Conservation (phyloP, 2,113 vertebrate species). For the Phaethornis superciliosus region DNA sequence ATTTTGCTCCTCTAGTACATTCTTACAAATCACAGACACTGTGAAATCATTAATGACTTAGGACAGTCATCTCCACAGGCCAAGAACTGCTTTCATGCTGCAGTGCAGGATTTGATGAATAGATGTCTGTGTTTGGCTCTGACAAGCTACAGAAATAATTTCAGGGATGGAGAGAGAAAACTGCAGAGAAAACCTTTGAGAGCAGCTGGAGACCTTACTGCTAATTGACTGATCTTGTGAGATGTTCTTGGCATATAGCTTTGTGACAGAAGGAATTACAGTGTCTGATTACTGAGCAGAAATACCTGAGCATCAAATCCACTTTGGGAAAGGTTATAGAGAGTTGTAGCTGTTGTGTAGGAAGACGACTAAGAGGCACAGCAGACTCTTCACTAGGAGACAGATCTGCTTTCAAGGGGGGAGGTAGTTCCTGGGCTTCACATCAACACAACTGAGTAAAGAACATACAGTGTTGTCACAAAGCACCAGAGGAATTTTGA, state of each 20-base stretch:
- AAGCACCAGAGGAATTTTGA: background rate
- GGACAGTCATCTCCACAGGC: background rate
- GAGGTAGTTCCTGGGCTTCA: background rate
- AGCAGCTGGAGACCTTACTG: background rate
- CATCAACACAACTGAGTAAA: background rate
- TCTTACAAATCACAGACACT: background rate
- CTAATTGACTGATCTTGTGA: background rate
- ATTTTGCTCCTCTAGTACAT: background rate
- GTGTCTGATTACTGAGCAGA: background rate
- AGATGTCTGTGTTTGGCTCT: background rate
- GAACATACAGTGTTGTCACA: background rate
- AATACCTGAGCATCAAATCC: background rate
- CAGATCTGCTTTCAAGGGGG: background rate
- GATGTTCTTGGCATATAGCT: background rate
- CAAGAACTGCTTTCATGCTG: background rate
- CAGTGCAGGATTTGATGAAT: background rate
- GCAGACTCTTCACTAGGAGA: background rate
- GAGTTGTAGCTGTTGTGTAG: background rate
- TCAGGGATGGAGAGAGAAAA: background rate
- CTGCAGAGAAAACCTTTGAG: background rate
- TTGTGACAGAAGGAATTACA: background rate
- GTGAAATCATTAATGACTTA: background rate
- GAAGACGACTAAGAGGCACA: background rate
- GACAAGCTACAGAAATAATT: background rate
- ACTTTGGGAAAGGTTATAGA: background rate